Conservation (phyloP, 2,113 vertebrate species). For the Callipepla californica region DNA sequence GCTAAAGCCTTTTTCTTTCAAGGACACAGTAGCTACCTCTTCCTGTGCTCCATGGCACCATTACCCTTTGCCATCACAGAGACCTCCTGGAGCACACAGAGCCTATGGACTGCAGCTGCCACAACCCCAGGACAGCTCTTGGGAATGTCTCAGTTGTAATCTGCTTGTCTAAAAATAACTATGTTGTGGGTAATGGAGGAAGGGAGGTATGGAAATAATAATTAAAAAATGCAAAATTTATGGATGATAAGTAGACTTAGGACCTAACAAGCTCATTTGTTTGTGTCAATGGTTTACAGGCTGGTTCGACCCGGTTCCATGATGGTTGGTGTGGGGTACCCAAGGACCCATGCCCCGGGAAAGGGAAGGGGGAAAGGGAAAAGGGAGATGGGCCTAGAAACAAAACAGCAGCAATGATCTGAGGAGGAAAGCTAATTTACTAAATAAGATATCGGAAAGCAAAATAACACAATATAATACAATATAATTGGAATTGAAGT, state of each 20-base stretch:
- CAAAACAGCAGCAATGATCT: no score
- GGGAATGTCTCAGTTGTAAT: background rate
- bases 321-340: no score
- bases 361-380: no score
- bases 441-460: no score
- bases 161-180: background rate
- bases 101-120: background rate
- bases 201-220: background rate
- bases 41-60: background rate
- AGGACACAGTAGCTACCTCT: background rate
- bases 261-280: background rate
- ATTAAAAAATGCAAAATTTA: background rate
- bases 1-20: background rate
- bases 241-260: background rate
- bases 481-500: no score
- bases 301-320: no score
- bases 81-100: background rate
- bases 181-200: fast-evolving
- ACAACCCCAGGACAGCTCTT: fast-evolving
- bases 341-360: no score
- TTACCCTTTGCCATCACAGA: background rate
- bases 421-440: no score
- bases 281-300: no score
- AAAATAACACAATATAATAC: no score
- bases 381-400: no score